A percentile compares a stretch with the other conserved stretches of the same genome.
Conservation (phyloP, 2,113 vertebrate genomes). For the Penelope pileata region DNA sequence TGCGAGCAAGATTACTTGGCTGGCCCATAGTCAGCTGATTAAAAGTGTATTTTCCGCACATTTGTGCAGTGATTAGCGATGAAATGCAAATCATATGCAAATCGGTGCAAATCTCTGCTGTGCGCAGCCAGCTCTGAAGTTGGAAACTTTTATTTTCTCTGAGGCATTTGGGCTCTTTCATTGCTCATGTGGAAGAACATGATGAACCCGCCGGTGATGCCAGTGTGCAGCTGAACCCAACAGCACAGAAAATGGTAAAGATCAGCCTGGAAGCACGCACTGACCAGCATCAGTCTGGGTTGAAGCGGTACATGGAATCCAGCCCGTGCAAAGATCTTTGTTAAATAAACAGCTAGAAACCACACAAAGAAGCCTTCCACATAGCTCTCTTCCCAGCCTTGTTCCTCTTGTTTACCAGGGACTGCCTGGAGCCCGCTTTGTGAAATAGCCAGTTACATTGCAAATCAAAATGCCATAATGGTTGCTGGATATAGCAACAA, state of each 20-base stretch:
- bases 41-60: not conserved
- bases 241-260: rapidly evolving
- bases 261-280: not conserved
- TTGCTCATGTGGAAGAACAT: not conserved
- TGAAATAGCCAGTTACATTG: not conserved
- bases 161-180: not conserved
- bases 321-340: not conserved
- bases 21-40: slow-evolving; percentile 41
- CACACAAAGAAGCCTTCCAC: not conserved
- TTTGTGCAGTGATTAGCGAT: slow-evolving; percentile 34
- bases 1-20: not conserved
- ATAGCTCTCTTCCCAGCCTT: not conserved
- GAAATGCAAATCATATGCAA: slow-evolving; percentile 53
- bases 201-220: not conserved
- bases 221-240: not conserved
- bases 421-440: not conserved
- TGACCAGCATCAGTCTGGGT: not conserved
- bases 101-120: not conserved
- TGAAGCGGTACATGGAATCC: not conserved
- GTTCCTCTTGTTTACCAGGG: not conserved
- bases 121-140: slow-evolving; percentile 15
- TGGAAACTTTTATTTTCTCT: not conserved
- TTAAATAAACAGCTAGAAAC: not conserved
- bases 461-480: not conserved
- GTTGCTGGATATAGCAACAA: not conserved